Evolutionary conservation across 2,888 invertebrate species (phyloP), one percentile per base, ranked within the genome.

Genomic region (Thumatha senex): DNA sequence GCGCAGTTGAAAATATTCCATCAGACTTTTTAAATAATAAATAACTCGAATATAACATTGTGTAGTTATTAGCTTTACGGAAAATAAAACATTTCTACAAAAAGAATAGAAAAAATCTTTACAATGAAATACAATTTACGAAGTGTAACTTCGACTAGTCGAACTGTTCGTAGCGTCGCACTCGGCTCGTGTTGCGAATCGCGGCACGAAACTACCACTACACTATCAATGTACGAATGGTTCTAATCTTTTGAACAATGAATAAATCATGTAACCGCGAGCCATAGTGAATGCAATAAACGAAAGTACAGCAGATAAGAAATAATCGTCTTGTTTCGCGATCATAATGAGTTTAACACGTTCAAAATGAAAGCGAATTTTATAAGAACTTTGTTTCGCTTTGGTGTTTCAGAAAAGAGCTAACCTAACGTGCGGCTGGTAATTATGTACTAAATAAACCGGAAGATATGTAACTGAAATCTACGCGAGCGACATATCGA

Each of bases 131-230:
- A 67, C 54, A 64, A 66, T 62, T 56, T 44, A 61, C 70, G 71
- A 79, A 82, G 79, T 62, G 78, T 78, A 74, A 80, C 79, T 82
- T 65, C 76, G 72, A 69, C 59, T 57, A 64, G 63, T 54, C 57
- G 48, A 46, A 42, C 41, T 12, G 4, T 29, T 30, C 29, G 36
- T 12, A 12, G 14, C 15, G 18, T 30, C 12, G 35, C 41, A 1
- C 0, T 29, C 29, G 13, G 9, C 4, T 15, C 40, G n/a, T 36
- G 47, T 33, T 41, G 40, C 15, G 24, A 14, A 11, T 8, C 11
- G 39, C 45, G 31, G 34, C 33, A 30, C 35, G 40, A 40, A 31
- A 18, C 35, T 52, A 49, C 57, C 48, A 15, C 44, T 48, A 55
- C 59, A 48, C 58, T 59, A 58, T 56, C 54, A 63, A 66, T 56